Evolutionary conservation across 2,113 vertebrate species (phyloP), one percentile per base, ranked within the genome.

Genomic region (Litocranius walleri): DNA sequence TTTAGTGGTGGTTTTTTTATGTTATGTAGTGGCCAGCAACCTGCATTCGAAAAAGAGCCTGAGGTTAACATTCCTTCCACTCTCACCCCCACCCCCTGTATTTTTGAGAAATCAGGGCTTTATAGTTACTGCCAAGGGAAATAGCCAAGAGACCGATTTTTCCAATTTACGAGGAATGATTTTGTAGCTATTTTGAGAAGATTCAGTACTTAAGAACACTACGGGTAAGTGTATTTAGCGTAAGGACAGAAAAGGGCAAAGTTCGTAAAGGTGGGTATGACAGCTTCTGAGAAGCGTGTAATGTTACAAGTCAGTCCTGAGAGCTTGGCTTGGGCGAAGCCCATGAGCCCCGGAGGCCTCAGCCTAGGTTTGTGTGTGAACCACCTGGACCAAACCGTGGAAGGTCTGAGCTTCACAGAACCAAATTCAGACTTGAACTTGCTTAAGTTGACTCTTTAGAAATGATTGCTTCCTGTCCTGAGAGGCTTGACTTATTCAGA

Each of bases 1-100:
- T 98, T 97, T 97, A 45, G 97, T 98, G 95, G 98, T 99, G 98
- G 96, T 97, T 98, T 98, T 80, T 98, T 99, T 94, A 77, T 95
- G 52, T 88, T 93, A 95, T 62, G 88, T 0, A 0, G 67, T 90
- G 96, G 78, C n/a, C 30, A 81, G 74, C 85, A 77, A 90, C 85
- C 82, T 16, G 54, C 61, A 62, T 86, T 88, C 19, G 67, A 97
- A 2, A 0, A 61, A 82, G 27, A 89, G 95, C 93, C 67, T 25
- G 45, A 25, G 33, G 29, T 21, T 19, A 83, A 5, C 6, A 3
- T 45, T 36, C 85, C 82, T 54, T 64, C 33, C 61, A 7, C 3
- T 2, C 25, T 43, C 5, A 3, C 6, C 15, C 15, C 7, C 15
- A 15, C 62, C 5, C 4, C 6, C 15, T 36, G 9, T 71, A 13